phyloP scores from a whole-genome alignment of 2,113 vertebrate genomes.

The Nothocercus nigrocapillus region DNA sequence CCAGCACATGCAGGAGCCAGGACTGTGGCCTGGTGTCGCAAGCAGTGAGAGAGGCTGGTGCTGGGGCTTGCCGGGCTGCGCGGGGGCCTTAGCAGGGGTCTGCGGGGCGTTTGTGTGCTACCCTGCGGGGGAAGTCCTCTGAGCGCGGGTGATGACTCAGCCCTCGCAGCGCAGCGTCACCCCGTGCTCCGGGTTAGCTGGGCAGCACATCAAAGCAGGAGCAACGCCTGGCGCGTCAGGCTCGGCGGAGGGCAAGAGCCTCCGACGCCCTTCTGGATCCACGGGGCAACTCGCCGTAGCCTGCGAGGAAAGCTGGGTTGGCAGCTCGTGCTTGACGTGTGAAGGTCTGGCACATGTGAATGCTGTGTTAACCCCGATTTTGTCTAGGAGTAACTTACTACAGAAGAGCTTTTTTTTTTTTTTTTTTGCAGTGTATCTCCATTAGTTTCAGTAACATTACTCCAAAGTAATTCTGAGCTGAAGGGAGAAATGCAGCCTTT shows the following conservation, averaged over 20 bases:
- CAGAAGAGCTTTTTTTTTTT: neutral
- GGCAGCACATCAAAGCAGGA: neutral
- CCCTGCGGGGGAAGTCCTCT: neutral
- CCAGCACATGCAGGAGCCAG: neutral
- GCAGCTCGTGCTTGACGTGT: neutral
- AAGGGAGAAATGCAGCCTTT: constrained; percentile 2
- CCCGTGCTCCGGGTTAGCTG: fast-evolving
- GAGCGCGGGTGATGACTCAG: fast-evolving
- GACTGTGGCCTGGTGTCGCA: neutral
- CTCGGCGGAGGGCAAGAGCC: neutral
- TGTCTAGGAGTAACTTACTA: neutral
- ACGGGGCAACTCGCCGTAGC: neutral
- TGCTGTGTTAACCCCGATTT: neutral
- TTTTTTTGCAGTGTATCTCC: neutral
- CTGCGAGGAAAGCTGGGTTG: neutral
- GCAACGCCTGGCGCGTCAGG: neutral
- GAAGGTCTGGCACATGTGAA: neutral
- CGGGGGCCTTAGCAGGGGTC: fast-evolving
- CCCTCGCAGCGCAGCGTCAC: neutral
- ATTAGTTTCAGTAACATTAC: neutral
- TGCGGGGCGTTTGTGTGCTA: neutral
- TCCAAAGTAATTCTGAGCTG: neutral
- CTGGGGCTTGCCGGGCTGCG: fast-evolving
- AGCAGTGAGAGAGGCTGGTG: neutral
- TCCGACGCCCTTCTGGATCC: neutral